These are phyloP conservation scores for Halcyon senegalensis DNA, from an alignment of 2,113 vertebrate species.

Conservation along the genomic window DNA sequence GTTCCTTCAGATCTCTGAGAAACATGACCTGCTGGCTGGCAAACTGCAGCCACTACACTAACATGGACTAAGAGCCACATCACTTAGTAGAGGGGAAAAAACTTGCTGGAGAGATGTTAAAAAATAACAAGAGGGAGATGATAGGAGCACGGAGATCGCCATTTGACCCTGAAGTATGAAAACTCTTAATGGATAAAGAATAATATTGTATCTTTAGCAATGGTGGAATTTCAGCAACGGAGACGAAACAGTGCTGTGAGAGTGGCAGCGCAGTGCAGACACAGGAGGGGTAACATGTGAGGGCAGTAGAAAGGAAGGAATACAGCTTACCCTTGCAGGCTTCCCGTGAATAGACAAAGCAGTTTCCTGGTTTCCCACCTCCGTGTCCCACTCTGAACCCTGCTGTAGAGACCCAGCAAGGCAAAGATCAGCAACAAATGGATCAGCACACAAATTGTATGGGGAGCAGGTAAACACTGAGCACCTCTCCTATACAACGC, in stretches of 20 bases:
- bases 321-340: neutral
- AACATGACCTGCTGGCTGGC: neutral
- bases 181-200: neutral
- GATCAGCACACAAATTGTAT: accelerated
- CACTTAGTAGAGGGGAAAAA: neutral
- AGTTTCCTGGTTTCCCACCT: neutral
- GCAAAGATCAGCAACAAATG: neutral
- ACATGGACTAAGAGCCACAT: accelerated
- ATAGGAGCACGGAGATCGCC: neutral
- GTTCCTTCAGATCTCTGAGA: neutral
- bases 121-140: neutral
- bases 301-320: neutral
- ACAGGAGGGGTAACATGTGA: neutral
- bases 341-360: neutral
- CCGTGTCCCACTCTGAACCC: neutral
- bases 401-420: neutral
- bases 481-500: neutral
- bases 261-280: accelerated
- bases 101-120: neutral
- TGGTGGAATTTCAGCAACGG: neutral
- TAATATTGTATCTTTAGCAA: neutral
- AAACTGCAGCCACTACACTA: neutral
- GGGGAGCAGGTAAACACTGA: neutral
- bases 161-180: neutral
- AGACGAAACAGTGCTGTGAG: neutral